These are phyloP conservation scores for Pachyrhynchus sulphureomaculatus DNA, from an alignment of 1,140 invertebrate species.

Conservation along the genomic window DNA sequence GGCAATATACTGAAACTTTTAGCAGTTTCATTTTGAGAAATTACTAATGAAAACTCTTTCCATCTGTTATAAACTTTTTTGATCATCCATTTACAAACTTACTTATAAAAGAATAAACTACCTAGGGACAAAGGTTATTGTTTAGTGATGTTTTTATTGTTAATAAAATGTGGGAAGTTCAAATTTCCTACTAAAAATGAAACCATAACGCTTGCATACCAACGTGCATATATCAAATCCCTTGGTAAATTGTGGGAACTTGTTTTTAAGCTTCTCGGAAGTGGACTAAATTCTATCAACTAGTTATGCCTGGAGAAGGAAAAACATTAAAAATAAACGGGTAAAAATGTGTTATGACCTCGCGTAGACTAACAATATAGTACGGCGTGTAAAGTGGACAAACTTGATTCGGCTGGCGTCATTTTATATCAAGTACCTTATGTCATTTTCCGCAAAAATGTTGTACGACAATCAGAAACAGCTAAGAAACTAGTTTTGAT, in stretches of 20 bases:
- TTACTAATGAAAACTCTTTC: no score
- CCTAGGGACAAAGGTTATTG: background rate
- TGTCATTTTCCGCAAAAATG: slow-evolving; percentile 33
- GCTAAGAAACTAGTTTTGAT: slow-evolving; percentile 38
- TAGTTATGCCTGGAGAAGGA: slow-evolving; percentile 27
- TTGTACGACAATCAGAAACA: slow-evolving; percentile 33
- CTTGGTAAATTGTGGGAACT: slow-evolving; percentile 30
- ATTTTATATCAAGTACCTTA: slow-evolving; percentile 38
- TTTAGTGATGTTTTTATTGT: slow-evolving; percentile 9
- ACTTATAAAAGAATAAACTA: no score
- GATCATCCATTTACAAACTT: no score
- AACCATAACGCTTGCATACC: background rate
- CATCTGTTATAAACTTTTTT: no score
- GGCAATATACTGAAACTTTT: no score
- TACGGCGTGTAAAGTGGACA: slow-evolving; percentile 41
- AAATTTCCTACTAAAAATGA: slow-evolving; percentile 4
- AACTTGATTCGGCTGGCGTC: slow-evolving; percentile 41
- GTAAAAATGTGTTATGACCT: slow-evolving; percentile 35
- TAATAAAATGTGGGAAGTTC: slow-evolving; percentile 11
- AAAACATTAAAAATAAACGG: slow-evolving; percentile 21
- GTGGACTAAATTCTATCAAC: slow-evolving; percentile 30
- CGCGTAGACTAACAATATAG: slow-evolving; percentile 28
- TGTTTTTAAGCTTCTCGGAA: slow-evolving; percentile 32
- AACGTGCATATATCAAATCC: slow-evolving; percentile 15
- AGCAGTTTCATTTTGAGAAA: no score